phyloP scores from a whole-genome alignment of 2,888 invertebrate genomes.

The Druceiella hillmani region DNA sequence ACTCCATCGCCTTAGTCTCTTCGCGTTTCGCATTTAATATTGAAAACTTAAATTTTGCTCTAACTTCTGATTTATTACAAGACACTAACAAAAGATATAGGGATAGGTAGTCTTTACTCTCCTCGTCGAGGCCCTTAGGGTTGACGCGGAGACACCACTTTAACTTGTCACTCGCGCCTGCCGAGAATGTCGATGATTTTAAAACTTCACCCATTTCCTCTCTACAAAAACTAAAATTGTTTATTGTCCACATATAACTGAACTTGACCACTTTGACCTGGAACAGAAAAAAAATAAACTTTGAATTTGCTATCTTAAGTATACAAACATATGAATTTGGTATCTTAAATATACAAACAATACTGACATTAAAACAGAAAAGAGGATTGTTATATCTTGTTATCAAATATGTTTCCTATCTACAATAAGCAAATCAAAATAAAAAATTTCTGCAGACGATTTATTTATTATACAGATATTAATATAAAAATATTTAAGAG shows the following conservation, averaged over 20 bases:
- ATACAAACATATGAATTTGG: too few species aligned
- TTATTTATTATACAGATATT: too few species aligned
- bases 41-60: constrained; percentile 99
- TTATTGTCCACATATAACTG: constrained; percentile 99
- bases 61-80: constrained; percentile 99
- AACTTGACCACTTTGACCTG: constrained; percentile 99
- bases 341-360: too few species aligned
- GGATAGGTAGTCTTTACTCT: constrained; percentile 99
- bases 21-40: constrained; percentile 99
- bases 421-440: too few species aligned
- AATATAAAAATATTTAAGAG: too few species aligned
- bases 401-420: too few species aligned
- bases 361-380: too few species aligned
- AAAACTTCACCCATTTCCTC: constrained; percentile 99
- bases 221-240: constrained; percentile 99
- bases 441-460: too few species aligned
- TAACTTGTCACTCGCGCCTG: constrained; percentile 98
- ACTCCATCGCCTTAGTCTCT: constrained; percentile 99
- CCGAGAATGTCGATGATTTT: constrained; percentile 99
- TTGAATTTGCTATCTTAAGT: too few species aligned
- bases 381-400: too few species aligned
- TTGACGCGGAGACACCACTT: constrained; percentile 99
- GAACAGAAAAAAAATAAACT: constrained; percentile 43
- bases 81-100: constrained; percentile 97
- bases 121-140: constrained; percentile 99